Conservation (phyloP, 37 sponge, comb jelly and placozoan species). For the Hormiphora californensis region DNA sequence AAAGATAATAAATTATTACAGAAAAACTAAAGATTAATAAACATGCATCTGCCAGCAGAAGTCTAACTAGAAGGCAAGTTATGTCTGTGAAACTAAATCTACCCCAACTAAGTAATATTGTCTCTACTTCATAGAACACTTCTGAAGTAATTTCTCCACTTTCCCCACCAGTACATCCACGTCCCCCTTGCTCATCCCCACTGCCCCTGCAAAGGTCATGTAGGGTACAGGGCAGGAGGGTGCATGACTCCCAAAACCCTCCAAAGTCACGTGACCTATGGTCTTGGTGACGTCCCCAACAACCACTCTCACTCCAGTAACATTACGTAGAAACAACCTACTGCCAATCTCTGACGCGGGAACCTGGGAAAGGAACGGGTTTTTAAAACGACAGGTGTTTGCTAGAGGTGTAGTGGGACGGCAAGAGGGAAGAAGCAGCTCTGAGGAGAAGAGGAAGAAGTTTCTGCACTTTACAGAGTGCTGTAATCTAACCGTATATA, state of each 20-base stretch:
- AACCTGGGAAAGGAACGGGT: background rate
- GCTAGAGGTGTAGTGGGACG: background rate
- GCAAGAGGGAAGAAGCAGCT: background rate
- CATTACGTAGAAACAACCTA: background rate
- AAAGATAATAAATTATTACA: too few species aligned
- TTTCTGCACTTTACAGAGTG: background rate
- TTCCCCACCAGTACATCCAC: constrained; percentile 67
- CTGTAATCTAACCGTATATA: background rate
- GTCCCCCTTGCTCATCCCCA: constrained; percentile 80
- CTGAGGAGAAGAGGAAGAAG: background rate
- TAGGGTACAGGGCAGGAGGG: constrained; percentile 76
- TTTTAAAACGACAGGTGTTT: background rate
- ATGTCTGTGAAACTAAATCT: background rate
- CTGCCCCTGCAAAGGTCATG: constrained; percentile 92
- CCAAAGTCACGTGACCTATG: constrained; percentile 75
- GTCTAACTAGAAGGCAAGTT: too few species aligned
- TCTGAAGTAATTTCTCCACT: constrained; percentile 66
- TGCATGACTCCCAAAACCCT: constrained; percentile 81
- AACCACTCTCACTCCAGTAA: constrained; percentile 63
- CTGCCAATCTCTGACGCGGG: background rate
- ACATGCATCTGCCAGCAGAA: too few species aligned
- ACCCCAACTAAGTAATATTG: background rate
- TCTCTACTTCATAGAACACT: too few species aligned
- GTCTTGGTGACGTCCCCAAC: constrained; percentile 62
- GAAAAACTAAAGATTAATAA: too few species aligned